Evolutionary conservation across 2,888 invertebrate species (phyloP).

Genomic region (Drosophila aldrichi): DNA sequence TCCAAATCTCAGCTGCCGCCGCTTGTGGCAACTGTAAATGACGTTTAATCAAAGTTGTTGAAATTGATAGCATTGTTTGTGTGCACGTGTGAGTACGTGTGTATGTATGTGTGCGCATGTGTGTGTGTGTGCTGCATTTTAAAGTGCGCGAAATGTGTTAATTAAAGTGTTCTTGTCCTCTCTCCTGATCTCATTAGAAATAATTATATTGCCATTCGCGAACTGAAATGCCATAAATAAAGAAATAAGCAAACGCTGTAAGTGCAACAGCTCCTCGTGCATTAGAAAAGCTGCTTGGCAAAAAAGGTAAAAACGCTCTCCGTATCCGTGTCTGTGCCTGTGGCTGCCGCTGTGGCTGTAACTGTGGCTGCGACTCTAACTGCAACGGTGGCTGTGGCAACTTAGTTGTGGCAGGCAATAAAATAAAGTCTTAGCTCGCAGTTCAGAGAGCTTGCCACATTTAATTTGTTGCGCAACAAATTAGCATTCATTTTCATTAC

Average conservation of each 20-base stretch:
- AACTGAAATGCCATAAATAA: conserved; percentile 55
- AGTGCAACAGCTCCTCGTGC: conserved; percentile 63
- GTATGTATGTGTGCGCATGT: conserved; percentile 41
- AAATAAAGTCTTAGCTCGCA: conserved; percentile 73
- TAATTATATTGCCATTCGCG: conserved; percentile 52
- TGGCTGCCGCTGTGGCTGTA: background rate
- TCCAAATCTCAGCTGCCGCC: conserved; percentile 46
- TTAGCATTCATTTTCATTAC: conserved; percentile 84
- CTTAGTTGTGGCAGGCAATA: conserved; percentile 74
- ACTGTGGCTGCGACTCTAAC: conserved; percentile 5
- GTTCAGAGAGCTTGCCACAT: conserved; percentile 63
- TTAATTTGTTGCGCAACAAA: conserved; percentile 85
- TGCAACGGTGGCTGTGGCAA: conserved; percentile 49
- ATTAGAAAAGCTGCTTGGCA: conserved; percentile 48
- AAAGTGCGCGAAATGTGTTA: conserved; percentile 67
- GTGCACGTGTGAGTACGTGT: conserved; percentile 17
- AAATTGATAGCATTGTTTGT: conserved; percentile 78
- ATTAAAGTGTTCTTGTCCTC: conserved; percentile 54
- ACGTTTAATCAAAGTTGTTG: conserved; percentile 81
- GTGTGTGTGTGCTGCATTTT: conserved; percentile 68
- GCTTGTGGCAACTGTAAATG: conserved; percentile 68
- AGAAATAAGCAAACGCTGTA: conserved; percentile 53
- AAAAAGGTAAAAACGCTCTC: conserved; percentile 1
- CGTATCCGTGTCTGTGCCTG: background rate
- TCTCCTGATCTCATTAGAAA: conserved; percentile 49